These are phyloP conservation scores for Mus musculus DNA, from an alignment of 2,113 vertebrate species.

Conservation along the genomic window DNA sequence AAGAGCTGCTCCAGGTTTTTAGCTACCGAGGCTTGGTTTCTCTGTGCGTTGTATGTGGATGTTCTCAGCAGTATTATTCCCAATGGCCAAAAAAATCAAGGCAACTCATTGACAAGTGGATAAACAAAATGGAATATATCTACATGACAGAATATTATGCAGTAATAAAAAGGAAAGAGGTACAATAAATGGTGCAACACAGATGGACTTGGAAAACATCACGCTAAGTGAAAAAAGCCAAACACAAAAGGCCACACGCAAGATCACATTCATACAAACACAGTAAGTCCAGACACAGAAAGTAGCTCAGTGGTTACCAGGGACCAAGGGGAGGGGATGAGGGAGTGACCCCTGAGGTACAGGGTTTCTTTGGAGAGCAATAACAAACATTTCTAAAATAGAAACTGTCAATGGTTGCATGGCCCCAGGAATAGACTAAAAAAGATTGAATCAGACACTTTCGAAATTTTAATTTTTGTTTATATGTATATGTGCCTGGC, in stretches of 20 bases:
- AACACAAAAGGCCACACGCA: background rate
- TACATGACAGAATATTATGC: background rate
- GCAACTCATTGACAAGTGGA: background rate
- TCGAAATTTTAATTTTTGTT: background rate
- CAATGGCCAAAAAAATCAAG: slow-evolving; percentile 23
- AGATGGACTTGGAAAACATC: background rate
- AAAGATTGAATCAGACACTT: background rate
- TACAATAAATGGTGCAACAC: background rate
- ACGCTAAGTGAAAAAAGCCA: background rate
- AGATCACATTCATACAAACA: background rate
- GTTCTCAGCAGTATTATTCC: background rate
- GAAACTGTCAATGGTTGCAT: background rate
- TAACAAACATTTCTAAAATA: slow-evolving; percentile 11
- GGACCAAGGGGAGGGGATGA: background rate
- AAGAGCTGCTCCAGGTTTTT: background rate
- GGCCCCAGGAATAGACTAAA: background rate
- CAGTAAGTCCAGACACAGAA: background rate
- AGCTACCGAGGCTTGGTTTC: background rate
- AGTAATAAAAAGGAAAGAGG: background rate
- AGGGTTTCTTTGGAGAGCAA: background rate
- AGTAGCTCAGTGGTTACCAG: background rate
- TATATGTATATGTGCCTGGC: background rate
- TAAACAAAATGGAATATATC: background rate
- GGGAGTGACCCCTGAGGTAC: too few species aligned
- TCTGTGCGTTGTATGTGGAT: background rate